Evolutionary conservation across 2,888 invertebrate genomes (phyloP), one percentile per base, ranked within the genome.

Genomic region (Dolomedes plantarius): DNA sequence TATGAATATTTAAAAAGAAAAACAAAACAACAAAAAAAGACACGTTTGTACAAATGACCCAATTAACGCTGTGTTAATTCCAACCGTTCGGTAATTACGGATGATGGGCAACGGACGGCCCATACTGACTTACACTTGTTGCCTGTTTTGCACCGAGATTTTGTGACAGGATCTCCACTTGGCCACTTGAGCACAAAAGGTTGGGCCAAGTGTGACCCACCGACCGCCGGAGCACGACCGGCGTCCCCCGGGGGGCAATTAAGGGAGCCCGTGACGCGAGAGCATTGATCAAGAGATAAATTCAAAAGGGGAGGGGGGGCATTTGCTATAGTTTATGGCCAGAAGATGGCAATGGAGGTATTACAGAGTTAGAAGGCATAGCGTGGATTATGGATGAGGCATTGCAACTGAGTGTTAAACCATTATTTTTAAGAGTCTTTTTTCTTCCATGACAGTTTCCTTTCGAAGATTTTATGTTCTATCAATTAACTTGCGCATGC

Each of bases 181-280:
- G 81, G 81, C 62, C 81, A 82, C 81, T 82, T 82, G 81, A 75
- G 81, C 81, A 82, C 81, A 82, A 82, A 82, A 75, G 75, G 75
- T 19, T 68, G 81, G 75, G 67, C 81, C 62, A 82, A 31, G 81
- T 82, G 81, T 82, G 81, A 82, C 81, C 77, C 46, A 56, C 74
- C 56, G 39, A 13, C 28, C 27, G 32, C 68, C 39, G 31, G 36
- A 50, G 46, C 27, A 19, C 80, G 81, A 27, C 81, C 81, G 74
- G 36, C 56, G 74, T 81, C 73, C 31, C 56, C 23, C 56, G 36
- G 41, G 80, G 80, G 56, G 13, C 80, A 80, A 80, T 67, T 80
- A 81, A 74, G 50, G 80, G 56, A 23, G 19, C 56, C 23, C 23
- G 56, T 56, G 56, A 56, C 56, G 56, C 56, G 56, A 56, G 56